phyloP scores from a whole-genome alignment of 2,113 vertebrate genomes.

The Nannobrachium achirus region DNA sequence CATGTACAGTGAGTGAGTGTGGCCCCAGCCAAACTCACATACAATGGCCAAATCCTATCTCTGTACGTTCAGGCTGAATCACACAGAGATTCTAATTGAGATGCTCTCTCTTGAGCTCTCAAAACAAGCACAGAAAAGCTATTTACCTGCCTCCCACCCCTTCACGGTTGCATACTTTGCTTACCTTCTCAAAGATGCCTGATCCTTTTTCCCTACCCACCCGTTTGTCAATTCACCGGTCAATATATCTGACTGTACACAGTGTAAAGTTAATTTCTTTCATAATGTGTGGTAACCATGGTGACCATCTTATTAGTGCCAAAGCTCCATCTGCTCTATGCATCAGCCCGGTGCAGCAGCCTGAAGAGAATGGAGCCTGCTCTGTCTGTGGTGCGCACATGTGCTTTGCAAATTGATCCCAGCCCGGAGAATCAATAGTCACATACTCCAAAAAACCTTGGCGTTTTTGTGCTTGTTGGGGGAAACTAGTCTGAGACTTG shows the following conservation, averaged over 20 bases:
- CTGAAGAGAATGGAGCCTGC: slow-evolving; percentile 42
- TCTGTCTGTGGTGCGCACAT: slow-evolving; percentile 69
- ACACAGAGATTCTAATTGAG: slow-evolving; percentile 65
- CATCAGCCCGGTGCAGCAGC: slow-evolving; percentile 79
- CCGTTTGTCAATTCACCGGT: slow-evolving; percentile 66
- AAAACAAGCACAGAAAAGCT: slow-evolving; percentile 24
- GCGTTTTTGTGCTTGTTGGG: slow-evolving; percentile 27
- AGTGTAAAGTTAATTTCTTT: slow-evolving; percentile 83
- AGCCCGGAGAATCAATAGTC: slow-evolving; percentile 67
- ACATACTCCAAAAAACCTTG: slow-evolving; percentile 37
- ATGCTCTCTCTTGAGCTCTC: slow-evolving; percentile 48
- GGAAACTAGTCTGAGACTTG: slow-evolving; percentile 11
- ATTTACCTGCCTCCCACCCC: slow-evolving; percentile 34
- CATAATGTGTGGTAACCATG: slow-evolving; percentile 81
- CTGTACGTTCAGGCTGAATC: slow-evolving; percentile 51
- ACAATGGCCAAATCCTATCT: slow-evolving; percentile 37
- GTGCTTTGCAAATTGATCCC: slow-evolving; percentile 79
- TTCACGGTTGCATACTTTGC: slow-evolving; percentile 21
- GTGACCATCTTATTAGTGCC: slow-evolving; percentile 83
- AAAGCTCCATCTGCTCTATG: slow-evolving; percentile 88
- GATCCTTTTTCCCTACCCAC: slow-evolving; percentile 18
- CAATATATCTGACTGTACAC: slow-evolving; percentile 78
- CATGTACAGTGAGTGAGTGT: not conserved
- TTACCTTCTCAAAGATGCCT: slow-evolving; percentile 23
- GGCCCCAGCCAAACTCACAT: slow-evolving; percentile 20